Evolutionary conservation across 2,888 invertebrate genomes (phyloP), one percentile per base, ranked within the genome.

Genomic region (Ptychoptera albimana): DNA sequence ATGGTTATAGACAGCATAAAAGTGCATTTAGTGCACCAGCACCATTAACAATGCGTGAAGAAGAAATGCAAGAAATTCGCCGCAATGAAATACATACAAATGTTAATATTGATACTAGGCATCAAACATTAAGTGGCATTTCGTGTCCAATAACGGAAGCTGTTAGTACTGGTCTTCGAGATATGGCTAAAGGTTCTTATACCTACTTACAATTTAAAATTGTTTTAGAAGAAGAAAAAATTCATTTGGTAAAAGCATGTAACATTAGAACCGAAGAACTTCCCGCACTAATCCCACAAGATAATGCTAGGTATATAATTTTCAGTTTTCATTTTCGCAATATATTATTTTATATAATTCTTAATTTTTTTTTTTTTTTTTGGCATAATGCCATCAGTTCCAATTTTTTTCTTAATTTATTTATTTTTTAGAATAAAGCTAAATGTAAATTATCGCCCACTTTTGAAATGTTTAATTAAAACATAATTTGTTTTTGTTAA

Each of bases 191-290:
- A 49, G 82, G 84, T 49, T 69, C 76, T 50, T 75, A 86, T 55
- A 83, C 89, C 60, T 98, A 97, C 67, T 74, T 97, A 51, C 96
- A 96, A 58, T 76, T 87, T 59, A 77, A 74, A 64, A 84, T 87
- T 71, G 76, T 93, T 68, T 69, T 91, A 50, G 75, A 81, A 48
- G 81, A 86, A 58, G 97, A 98, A 64, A 77, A 77, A 55, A 89
- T 94, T 53, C 78, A 92, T 59, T 69, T 93, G 52, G 83, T 83
- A 8, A 75, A 75, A 58, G 79, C 82, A 11, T 76, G 76, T 23
- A 75, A 76, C 51, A 73, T 88, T 48, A 66, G 74, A 7, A 60
- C 86, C 35, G 64, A 71, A 29, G 77, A 81, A 54, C 66, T 98
- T 48, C 77, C 82, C 1, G 71, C 74, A 1, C 79, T 82, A 62